Percentiles rank a stretch among this genome's conserved stretches.
Conservation (phyloP, 1,140 invertebrate genomes). For the Drosophila sp. region DNA sequence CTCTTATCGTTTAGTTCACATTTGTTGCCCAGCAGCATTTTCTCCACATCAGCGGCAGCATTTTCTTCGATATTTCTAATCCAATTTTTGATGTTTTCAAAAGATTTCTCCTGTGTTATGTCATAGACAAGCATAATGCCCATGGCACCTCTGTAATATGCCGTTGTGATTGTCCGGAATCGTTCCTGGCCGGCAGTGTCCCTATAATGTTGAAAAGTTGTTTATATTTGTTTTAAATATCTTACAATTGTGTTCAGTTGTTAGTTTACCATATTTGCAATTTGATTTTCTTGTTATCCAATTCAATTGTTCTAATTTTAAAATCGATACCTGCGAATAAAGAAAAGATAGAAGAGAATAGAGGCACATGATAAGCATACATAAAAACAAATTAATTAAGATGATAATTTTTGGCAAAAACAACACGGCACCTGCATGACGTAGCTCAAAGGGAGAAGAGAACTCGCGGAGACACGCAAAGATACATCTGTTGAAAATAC, state of each 20-base stretch:
- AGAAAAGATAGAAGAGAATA: slow-evolving; percentile 44
- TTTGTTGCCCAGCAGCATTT: slow-evolving; percentile 98
- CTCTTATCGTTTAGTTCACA: slow-evolving; percentile 96
- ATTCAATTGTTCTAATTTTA: slow-evolving; percentile 99
- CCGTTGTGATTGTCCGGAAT: slow-evolving; percentile 99
- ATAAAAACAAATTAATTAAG: slow-evolving; percentile 50
- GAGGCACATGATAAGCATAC: slow-evolving; percentile 43
- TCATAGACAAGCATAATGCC: slow-evolving; percentile 99
- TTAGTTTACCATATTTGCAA: slow-evolving; percentile 96
- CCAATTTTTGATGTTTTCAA: slow-evolving; percentile 99
- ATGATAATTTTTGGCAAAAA: slow-evolving; percentile 59
- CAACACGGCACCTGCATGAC: slow-evolving; percentile 16
- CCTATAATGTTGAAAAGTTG: slow-evolving; percentile 86
- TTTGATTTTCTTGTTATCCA: slow-evolving; percentile 99
- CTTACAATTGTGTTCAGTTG: background rate
- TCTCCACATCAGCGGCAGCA: slow-evolving; percentile 96
- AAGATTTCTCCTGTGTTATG: slow-evolving; percentile 98
- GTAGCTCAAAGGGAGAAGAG: slow-evolving; percentile 24
- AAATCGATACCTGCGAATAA: slow-evolving; percentile 96
- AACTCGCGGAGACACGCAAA: slow-evolving; percentile 3
- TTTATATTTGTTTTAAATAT: background rate
- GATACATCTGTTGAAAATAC: slow-evolving; percentile 53
- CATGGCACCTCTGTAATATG: slow-evolving; percentile 99
- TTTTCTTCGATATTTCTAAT: slow-evolving; percentile 99
- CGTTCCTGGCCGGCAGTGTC: slow-evolving; percentile 98